Conservation (phyloP, 2,113 vertebrate species). For the Aythya baeri region DNA sequence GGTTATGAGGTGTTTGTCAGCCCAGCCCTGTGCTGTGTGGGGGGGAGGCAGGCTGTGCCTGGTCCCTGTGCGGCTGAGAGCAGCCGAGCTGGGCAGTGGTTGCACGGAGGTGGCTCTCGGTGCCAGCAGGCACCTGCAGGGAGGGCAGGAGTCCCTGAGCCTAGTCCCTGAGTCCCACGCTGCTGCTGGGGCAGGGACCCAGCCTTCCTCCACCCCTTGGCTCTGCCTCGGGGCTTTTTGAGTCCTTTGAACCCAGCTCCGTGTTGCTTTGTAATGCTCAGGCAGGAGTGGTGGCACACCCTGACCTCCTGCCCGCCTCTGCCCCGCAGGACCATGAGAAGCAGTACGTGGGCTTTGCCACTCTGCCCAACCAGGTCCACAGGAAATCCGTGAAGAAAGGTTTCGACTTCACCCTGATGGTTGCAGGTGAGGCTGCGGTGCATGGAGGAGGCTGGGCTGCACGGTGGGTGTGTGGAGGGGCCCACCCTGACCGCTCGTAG, state of each 20-base stretch:
- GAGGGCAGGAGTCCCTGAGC: neutral
- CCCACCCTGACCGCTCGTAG: neutral
- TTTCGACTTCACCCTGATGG: slow-evolving; percentile 98
- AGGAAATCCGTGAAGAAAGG: slow-evolving; percentile 99
- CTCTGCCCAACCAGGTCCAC: slow-evolving; percentile 97
- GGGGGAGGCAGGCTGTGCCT: neutral
- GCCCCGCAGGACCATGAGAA: slow-evolving; percentile 86
- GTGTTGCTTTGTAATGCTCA: neutral
- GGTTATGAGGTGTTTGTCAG: neutral
- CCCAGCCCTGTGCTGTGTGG: neutral
- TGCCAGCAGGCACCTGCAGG: neutral
- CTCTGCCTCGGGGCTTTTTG: neutral
- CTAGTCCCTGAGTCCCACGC: neutral
- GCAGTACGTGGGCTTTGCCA: slow-evolving; percentile 98
- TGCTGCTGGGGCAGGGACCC: accelerated
- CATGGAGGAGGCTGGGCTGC: neutral
- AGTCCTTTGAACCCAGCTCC: neutral
- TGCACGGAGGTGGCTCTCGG: neutral
- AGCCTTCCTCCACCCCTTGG: neutral
- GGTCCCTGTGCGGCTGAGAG: neutral
- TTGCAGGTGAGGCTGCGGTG: slow-evolving; percentile 83
- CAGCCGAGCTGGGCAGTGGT: neutral
- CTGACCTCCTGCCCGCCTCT: slow-evolving; percentile 47
- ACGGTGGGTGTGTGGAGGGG: accelerated
- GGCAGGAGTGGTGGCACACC: neutral